Evolutionary conservation across 2,888 invertebrate genomes (phyloP).

Genomic region (Atherix ibis): DNA sequence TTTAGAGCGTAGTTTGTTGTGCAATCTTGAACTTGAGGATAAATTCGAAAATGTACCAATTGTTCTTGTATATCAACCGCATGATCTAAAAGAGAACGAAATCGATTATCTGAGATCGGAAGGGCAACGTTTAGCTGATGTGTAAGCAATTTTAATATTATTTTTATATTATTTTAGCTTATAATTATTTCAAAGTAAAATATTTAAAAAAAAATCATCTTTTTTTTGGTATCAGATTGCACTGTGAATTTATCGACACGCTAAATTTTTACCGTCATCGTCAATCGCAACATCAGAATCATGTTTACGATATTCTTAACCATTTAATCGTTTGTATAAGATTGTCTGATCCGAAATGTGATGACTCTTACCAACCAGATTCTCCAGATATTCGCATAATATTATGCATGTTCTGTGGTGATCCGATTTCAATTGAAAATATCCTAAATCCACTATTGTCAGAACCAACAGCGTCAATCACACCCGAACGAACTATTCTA

Average conservation of each 20-base stretch:
- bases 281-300: conserved; percentile 32
- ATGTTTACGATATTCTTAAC: conserved; percentile 32
- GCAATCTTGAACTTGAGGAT: conserved; percentile 81
- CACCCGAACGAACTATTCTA: conserved; percentile 62
- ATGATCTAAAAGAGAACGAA: conserved; percentile 75
- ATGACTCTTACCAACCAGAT: conserved; percentile 29
- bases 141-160: conserved; percentile 34
- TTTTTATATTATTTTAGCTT: background rate
- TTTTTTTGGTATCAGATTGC: conserved; percentile 14
- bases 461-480: conserved; percentile 62
- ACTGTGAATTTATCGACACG: conserved; percentile 31
- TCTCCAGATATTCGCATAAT: conserved; percentile 51
- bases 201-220: background rate
- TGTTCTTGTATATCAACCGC: conserved; percentile 72
- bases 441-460: conserved; percentile 74
- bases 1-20: conserved; percentile 76
- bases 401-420: conserved; percentile 94
- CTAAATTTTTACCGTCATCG: conserved; percentile 21
- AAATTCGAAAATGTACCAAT: conserved; percentile 77
- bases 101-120: conserved; percentile 72
- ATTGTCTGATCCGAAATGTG: conserved; percentile 29
- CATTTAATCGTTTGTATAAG: conserved; percentile 31
- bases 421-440: conserved; percentile 80
- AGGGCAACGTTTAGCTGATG: conserved; percentile 78
- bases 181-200: background rate